phyloP scores from a whole-genome alignment of 1,140 invertebrate genomes.

The Elysia chlorotica region DNA sequence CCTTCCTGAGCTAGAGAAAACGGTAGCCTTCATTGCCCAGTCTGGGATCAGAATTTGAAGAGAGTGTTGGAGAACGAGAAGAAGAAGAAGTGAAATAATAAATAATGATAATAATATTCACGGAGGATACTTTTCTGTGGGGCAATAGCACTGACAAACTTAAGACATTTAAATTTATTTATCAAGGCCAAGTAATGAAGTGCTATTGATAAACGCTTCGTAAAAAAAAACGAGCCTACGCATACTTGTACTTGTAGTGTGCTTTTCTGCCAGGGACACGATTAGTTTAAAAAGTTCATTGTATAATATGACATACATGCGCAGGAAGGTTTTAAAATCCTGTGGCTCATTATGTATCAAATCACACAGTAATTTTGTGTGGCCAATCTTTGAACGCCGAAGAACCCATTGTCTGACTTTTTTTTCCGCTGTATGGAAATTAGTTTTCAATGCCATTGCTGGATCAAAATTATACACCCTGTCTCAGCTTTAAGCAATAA shows the following conservation, averaged over 20 bases:
- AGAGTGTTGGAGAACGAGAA: no score
- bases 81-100: no score
- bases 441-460: not conserved
- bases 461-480: not conserved
- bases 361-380: not conserved
- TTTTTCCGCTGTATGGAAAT: not conserved
- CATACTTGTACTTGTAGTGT: constrained; percentile 7
- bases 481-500: not conserved
- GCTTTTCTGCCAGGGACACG: constrained; percentile 8
- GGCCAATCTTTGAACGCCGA: not conserved
- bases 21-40: no score
- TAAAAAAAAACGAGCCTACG: constrained; percentile 17
- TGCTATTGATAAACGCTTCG: constrained; percentile 19
- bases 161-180: constrained; percentile 20
- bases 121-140: no score
- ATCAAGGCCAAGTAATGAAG: constrained; percentile 20
- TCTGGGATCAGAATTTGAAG: no score
- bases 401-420: not conserved
- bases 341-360: constrained; percentile 8
- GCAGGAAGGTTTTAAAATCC: constrained; percentile 20
- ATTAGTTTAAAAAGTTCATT: constrained; percentile 15
- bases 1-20: no score
- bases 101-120: no score
- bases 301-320: constrained; percentile 10
- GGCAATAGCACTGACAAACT: constrained; percentile 16